Conservation (phyloP, 2,113 vertebrate species). For the Pachycephala philippinensis region DNA sequence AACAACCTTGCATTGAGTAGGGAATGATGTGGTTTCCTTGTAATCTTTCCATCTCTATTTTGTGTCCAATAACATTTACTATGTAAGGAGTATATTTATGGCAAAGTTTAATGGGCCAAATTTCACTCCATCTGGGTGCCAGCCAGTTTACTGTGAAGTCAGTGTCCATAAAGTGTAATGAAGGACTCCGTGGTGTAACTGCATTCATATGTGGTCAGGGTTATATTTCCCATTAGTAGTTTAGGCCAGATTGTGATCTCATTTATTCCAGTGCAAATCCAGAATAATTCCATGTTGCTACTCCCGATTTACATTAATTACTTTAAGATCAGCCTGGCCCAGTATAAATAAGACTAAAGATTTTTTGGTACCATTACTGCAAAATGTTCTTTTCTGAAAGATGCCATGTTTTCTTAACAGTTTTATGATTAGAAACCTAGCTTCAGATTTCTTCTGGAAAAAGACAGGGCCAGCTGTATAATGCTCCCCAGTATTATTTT, state of each 20-base stretch:
- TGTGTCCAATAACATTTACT: slow-evolving; percentile 20
- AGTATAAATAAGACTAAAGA: background rate
- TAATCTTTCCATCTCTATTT: slow-evolving; percentile 51
- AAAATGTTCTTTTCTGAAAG: background rate
- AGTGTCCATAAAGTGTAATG: slow-evolving; percentile 48
- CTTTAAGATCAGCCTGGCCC: background rate
- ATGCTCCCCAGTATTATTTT: background rate
- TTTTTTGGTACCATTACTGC: background rate
- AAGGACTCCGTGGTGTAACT: slow-evolving; percentile 18
- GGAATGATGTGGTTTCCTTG: background rate
- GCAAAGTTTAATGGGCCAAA: slow-evolving; percentile 13
- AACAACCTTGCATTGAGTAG: slow-evolving; percentile 1
- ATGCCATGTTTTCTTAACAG: background rate
- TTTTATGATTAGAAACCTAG: background rate
- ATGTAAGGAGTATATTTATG: slow-evolving; percentile 32
- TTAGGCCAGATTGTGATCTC: slow-evolving; percentile 54
- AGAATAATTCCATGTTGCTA: slow-evolving; percentile 12
- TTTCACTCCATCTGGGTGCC: slow-evolving; percentile 29
- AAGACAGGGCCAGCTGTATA: background rate
- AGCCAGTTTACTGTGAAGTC: slow-evolving; percentile 38
- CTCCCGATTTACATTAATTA: background rate
- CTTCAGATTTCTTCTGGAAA: slow-evolving; percentile 17
- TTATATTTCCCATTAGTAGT: slow-evolving; percentile 24
- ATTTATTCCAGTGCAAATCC: slow-evolving; percentile 53
- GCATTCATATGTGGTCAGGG: background rate